Evolutionary conservation across 2,113 vertebrate genomes (phyloP), one percentile per base, ranked within the genome.

Genomic region (Gambusia holbrooki): DNA sequence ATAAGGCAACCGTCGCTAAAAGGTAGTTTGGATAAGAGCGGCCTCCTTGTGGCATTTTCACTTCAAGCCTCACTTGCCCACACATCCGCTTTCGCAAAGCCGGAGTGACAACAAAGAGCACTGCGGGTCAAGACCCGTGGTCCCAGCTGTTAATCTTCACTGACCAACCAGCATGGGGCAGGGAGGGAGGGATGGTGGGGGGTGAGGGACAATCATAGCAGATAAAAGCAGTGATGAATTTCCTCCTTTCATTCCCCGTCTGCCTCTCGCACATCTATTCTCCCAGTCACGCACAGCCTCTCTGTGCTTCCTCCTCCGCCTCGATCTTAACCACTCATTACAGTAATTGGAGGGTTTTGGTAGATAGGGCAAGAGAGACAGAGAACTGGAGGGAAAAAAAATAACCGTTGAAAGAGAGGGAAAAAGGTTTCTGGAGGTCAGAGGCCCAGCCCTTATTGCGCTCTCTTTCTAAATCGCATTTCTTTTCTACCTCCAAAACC

Each of bases 341-440:
- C 88, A 80, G 84, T 93, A 93, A 92, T 93, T 93, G 90, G 90
- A 85, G 90, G 92, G 84, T 92, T 92, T 86, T 73, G 72, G 79
- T 78, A 85, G 90, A 90, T 90, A 90, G 61, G 63, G 79, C 71
- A 63, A 66, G 51, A 76, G 69, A 88, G 60, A 83, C 45, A 79
- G 75, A 85, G 64, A 74, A 73, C 61, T 65, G 29, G 33, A 65
- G 30, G 32, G 51, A 79, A 60, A 69, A 37, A 11, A 74, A 54
- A 77, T 69, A 83, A 72, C 70, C 78, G 54, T 4, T 72, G 62
- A 74, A 76, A 76, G 73, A 77, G 22, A 73, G 45, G 27, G 77
- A 81, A 72, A 84, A 81, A 85, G 87, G 84, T 82, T 87, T 82
- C 64, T 82, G 72, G 89, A 91, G 90, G 90, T 92, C 91, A 92